phyloP scores from a whole-genome alignment of 2,797 vertebrate species.

The Chelon labrosus region DNA sequence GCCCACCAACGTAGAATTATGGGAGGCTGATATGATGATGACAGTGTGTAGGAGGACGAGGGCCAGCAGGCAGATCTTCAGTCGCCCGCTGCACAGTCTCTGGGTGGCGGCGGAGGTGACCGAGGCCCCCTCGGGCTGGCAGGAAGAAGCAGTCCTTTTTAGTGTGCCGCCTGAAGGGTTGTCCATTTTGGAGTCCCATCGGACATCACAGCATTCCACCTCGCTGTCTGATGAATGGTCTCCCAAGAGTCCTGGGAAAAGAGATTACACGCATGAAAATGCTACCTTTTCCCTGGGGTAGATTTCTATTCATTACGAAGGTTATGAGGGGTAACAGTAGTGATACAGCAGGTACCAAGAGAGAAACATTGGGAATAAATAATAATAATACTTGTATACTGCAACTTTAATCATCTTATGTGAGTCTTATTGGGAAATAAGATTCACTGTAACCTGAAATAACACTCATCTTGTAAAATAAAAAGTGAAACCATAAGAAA shows the following conservation, averaged over 20 bases:
- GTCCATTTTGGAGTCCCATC: constrained; percentile 79
- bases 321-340: too few relatives aligned
- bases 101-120: constrained; percentile 72
- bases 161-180: constrained; percentile 76
- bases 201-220: constrained; percentile 80
- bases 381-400: not conserved
- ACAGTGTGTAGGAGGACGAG: constrained; percentile 84
- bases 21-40: constrained; percentile 81
- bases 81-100: constrained; percentile 80
- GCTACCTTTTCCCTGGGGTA: constrained; percentile 11
- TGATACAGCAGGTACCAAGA: too few relatives aligned
- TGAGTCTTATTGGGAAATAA: too few relatives aligned
- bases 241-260: constrained; percentile 70
- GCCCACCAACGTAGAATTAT: constrained; percentile 77
- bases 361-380: not conserved
- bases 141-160: constrained; percentile 82
- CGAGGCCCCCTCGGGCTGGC: constrained; percentile 75
- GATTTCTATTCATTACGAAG: not conserved
- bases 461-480: too few relatives aligned
- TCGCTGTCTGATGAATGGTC: constrained; percentile 68
- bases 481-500: too few relatives aligned
- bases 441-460: too few relatives aligned
- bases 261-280: constrained; percentile 24
- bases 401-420: not conserved
- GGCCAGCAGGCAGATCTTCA: constrained; percentile 84